These are phyloP conservation scores for Atlantisia rogersi DNA, from an alignment of 2,113 vertebrate species.

Conservation along the genomic window DNA sequence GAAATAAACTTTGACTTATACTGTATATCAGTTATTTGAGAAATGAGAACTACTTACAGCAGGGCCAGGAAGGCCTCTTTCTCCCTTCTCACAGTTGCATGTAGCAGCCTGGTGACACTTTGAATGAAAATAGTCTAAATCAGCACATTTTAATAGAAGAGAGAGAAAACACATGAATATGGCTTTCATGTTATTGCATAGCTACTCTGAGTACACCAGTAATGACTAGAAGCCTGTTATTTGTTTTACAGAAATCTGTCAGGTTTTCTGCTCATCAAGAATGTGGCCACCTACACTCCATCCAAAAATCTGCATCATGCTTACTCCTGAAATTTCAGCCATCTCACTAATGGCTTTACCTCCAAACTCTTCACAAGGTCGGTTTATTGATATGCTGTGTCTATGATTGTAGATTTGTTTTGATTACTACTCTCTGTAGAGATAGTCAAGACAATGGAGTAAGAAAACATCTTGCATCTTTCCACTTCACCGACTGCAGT, in stretches of 20 bases:
- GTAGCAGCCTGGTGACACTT: slow-evolving; percentile 83
- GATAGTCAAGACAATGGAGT: neutral
- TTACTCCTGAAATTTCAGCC: neutral
- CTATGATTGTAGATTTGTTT: neutral
- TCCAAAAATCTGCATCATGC: neutral
- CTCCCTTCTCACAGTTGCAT: slow-evolving; percentile 89
- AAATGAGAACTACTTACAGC: slow-evolving; percentile 79
- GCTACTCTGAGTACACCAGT: neutral
- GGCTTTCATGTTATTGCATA: neutral
- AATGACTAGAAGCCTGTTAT: neutral
- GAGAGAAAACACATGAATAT: neutral
- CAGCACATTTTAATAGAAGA: neutral
- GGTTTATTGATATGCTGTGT: neutral
- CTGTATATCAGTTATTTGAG: neutral
- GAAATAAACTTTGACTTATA: neutral
- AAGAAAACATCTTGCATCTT: neutral
- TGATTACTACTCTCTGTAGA: neutral
- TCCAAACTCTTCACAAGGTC: neutral
- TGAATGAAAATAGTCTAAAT: slow-evolving; percentile 38
- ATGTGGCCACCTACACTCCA: neutral
- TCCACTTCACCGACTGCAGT: neutral
- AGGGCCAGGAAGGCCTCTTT: slow-evolving; percentile 83
- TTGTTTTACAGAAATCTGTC: neutral
- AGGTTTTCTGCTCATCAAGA: neutral
- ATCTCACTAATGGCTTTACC: neutral